These are phyloP conservation scores for Caenorhabditis sp. DNA, from an alignment of 2,888 invertebrate species.

Conservation along the genomic window DNA sequence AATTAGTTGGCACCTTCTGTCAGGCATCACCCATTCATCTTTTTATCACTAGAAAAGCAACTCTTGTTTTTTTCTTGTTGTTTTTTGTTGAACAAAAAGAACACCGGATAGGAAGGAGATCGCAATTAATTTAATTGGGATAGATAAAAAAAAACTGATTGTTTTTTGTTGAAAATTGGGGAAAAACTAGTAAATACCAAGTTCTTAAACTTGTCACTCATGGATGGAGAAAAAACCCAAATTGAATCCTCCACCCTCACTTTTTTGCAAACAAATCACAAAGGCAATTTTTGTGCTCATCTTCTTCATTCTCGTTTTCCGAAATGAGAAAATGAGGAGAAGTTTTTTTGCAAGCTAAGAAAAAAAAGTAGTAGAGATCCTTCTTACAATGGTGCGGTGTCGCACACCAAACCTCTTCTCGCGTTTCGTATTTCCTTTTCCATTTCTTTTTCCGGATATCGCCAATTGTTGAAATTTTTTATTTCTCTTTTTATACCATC, in stretches of 20 bases:
- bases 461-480: conserved; percentile 18
- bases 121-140: too few relatives aligned
- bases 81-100: neutral
- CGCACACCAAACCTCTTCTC: conserved; percentile 34
- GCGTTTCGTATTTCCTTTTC: conserved; percentile 45
- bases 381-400: conserved; percentile 34
- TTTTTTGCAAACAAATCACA: neutral
- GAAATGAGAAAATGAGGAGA: neutral
- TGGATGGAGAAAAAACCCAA: too few relatives aligned
- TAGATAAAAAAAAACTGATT: too few relatives aligned
- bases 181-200: too few relatives aligned
- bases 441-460: conserved; percentile 33
- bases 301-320: neutral
- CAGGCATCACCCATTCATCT: neutral
- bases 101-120: too few relatives aligned
- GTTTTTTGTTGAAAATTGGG: too few relatives aligned
- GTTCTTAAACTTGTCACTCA: too few relatives aligned
- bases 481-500: neutral
- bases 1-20: neutral
- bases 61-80: neutral
- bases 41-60: neutral
- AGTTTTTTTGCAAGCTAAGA: neutral
- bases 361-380: conserved; percentile 25
- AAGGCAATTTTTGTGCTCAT: neutral
- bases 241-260: neutral